phyloP scores from a whole-genome alignment of 1,140 invertebrate species.

The Agrilus planipennis region DNA sequence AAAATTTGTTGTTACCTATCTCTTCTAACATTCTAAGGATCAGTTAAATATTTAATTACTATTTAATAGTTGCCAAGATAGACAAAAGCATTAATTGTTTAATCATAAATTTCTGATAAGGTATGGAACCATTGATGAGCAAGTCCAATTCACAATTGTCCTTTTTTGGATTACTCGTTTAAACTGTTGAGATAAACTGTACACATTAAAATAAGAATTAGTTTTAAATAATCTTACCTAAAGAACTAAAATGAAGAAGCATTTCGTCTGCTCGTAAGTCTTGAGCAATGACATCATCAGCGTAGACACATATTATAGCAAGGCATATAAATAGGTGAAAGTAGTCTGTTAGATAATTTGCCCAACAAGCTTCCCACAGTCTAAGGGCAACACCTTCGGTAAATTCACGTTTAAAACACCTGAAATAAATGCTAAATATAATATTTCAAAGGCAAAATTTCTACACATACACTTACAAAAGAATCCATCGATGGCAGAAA shows the following conservation, averaged over 20 bases:
- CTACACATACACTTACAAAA: constrained; percentile 52
- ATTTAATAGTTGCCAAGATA: too few species aligned
- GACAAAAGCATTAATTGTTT: too few species aligned
- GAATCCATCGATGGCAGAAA: constrained; percentile 88
- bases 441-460: not conserved
- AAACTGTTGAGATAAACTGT: too few species aligned
- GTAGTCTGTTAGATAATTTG: constrained; percentile 84
- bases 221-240: constrained; percentile 38
- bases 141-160: too few species aligned
- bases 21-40: too few species aligned
- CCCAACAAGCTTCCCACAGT: constrained; percentile 94
- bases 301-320: constrained; percentile 83
- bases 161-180: too few species aligned
- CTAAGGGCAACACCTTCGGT: constrained; percentile 70
- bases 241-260: constrained; percentile 84
- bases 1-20: too few species aligned
- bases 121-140: too few species aligned
- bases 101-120: too few species aligned
- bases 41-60: too few species aligned
- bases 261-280: constrained; percentile 85
- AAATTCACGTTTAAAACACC: constrained; percentile 83
- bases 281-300: constrained; percentile 83
- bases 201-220: too few species aligned
- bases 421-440: constrained; percentile 25
- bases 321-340: constrained; percentile 87